phyloP scores from a whole-genome alignment of 2,113 vertebrate species.

The Pterocles gutturalis region DNA sequence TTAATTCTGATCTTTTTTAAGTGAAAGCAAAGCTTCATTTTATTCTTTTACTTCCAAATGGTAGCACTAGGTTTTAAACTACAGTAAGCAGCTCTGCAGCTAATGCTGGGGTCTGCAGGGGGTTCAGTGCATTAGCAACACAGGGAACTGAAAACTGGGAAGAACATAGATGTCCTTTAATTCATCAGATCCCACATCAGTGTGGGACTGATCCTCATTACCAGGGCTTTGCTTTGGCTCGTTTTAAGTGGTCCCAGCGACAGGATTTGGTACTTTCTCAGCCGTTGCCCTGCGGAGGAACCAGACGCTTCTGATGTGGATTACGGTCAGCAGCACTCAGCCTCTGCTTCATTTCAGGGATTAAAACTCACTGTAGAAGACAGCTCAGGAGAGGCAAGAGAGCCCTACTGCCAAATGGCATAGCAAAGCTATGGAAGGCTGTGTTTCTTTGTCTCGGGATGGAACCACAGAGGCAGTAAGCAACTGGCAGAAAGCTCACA shows the following conservation, averaged over 20 bases:
- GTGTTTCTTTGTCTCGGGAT: neutral
- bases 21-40: neutral
- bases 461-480: neutral
- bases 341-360: neutral
- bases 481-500: neutral
- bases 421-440: neutral
- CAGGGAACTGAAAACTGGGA: neutral
- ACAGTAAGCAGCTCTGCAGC: neutral
- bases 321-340: neutral
- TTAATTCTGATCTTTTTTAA: neutral
- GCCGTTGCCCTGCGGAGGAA: neutral
- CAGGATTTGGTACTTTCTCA: neutral
- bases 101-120: neutral
- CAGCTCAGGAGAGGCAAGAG: neutral
- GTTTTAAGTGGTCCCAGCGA: neutral
- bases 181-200: neutral
- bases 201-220: neutral
- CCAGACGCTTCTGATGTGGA: neutral
- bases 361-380: conserved; percentile 9
- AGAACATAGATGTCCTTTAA: neutral
- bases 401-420: neutral
- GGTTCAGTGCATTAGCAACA: neutral
- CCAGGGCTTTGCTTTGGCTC: neutral
- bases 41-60: neutral
- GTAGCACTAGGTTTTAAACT: neutral